A percentile compares a stretch with the other conserved stretches of the same genome.
Evolutionary conservation across 2,113 vertebrate genomes (phyloP).

Genomic region (Silurus glanis): DNA sequence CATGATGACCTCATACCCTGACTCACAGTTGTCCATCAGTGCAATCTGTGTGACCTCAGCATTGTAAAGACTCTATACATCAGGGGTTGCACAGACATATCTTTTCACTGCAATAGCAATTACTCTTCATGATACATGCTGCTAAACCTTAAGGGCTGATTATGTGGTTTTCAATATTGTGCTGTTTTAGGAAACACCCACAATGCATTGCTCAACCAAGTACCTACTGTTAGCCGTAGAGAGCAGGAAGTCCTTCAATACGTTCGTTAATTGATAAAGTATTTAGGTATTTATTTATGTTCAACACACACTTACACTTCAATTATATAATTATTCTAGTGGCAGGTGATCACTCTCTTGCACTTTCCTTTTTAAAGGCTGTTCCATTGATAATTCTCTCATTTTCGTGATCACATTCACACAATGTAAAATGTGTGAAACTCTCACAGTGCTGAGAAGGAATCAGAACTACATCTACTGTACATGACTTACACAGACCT

Average conservation of each 20-base stretch:
- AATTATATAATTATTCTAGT: not conserved
- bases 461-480: constrained; percentile 46
- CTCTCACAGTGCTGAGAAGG: constrained; percentile 18
- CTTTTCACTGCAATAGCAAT: constrained; percentile 49
- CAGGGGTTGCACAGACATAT: constrained; percentile 57
- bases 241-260: not conserved
- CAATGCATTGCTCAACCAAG: constrained; percentile 2
- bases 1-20: constrained; percentile 62
- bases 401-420: constrained; percentile 15
- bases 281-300: not conserved
- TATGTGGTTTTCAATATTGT: constrained; percentile 34
- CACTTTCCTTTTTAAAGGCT: not conserved
- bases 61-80: constrained; percentile 40
- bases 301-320: not conserved
- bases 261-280: not conserved
- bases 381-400: not conserved
- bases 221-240: not conserved
- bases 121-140: constrained; percentile 45
- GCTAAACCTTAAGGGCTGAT: constrained; percentile 41
- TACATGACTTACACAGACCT: constrained; percentile 16
- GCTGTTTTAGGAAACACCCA: constrained; percentile 39
- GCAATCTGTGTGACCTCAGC: constrained; percentile 52
- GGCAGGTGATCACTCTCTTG: not conserved
- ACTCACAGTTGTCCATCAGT: constrained; percentile 48
- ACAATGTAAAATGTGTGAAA: not conserved